These are phyloP conservation scores for Schizaphis graminum DNA, from an alignment of 2,888 invertebrate genomes.

Conservation along the genomic window DNA sequence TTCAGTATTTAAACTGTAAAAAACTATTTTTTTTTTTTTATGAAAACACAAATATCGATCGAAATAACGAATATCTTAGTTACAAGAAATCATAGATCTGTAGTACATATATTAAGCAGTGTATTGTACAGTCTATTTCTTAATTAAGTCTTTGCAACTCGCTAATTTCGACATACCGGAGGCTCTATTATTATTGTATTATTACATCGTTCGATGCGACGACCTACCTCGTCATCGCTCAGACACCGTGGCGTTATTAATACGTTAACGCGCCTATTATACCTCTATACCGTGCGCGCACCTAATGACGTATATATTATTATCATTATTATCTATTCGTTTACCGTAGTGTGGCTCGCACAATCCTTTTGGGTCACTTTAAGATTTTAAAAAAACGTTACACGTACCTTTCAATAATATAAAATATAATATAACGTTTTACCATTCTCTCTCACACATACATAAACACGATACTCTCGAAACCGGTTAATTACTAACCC, in stretches of 20 bases:
- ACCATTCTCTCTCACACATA: neutral
- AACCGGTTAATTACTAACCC: slow-evolving; percentile 43
- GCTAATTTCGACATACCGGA: slow-evolving; percentile 17
- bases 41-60: neutral
- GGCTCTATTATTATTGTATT: slow-evolving; percentile 16
- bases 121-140: neutral
- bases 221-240: neutral
- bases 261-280: slow-evolving; percentile 16
- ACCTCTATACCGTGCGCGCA: neutral
- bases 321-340: neutral
- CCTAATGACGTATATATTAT: neutral
- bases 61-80: neutral
- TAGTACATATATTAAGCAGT: neutral
- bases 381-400: neutral
- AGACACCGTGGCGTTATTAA: slow-evolving; percentile 42
- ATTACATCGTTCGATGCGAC: neutral
- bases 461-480: neutral
- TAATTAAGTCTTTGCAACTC: slow-evolving; percentile 55
- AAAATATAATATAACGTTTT: slow-evolving; percentile 27
- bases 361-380: slow-evolving; percentile 9
- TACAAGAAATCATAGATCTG: neutral
- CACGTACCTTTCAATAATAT: slow-evolving; percentile 42
- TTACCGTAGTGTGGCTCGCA: neutral
- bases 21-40: neutral
- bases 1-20: neutral